Evolutionary conservation across 2,888 invertebrate species (phyloP).

Genomic region (Andrena bucephala): DNA sequence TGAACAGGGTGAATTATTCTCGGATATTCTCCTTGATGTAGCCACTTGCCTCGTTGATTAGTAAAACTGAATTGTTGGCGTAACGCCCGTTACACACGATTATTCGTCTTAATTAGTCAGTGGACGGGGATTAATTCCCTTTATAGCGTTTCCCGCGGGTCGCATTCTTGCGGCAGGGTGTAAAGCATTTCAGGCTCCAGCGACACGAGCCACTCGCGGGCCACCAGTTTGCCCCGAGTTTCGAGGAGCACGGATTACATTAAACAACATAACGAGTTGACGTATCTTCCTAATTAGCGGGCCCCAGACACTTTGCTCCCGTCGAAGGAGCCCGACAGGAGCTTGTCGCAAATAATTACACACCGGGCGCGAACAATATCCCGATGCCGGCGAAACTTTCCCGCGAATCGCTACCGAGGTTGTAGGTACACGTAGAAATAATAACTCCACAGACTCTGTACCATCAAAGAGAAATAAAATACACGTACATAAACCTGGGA

Average conservation of each 20-base stretch:
- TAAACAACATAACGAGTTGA: constrained; percentile 64
- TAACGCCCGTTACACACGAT: constrained; percentile 48
- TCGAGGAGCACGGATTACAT: constrained; percentile 62
- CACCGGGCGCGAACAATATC: neutral
- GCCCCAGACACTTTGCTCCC: constrained; percentile 40
- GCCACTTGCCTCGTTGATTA: constrained; percentile 43
- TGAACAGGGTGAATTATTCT: constrained; percentile 25
- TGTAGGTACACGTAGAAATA: too few species aligned
- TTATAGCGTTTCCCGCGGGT: constrained; percentile 48
- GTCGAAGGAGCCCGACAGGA: constrained; percentile 39
- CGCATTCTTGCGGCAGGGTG: constrained; percentile 55
- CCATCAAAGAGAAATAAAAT: too few species aligned
- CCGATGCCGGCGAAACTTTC: neutral
- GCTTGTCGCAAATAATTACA: constrained; percentile 8
- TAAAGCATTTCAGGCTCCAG: constrained; percentile 53
- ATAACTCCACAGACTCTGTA: too few species aligned
- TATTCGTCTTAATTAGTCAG: constrained; percentile 67
- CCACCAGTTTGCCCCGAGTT: constrained; percentile 59
- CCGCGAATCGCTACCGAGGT: neutral
- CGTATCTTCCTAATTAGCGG: constrained; percentile 64
- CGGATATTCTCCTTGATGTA: neutral
- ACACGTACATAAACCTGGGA: too few species aligned
- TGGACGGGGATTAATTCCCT: constrained; percentile 68
- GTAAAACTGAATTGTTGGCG: constrained; percentile 42
- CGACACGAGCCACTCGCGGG: constrained; percentile 37